Evolutionary conservation across 2,113 vertebrate genomes (phyloP), one percentile per base, ranked within the genome.

Genomic region (Tychaedon coryphoeus): DNA sequence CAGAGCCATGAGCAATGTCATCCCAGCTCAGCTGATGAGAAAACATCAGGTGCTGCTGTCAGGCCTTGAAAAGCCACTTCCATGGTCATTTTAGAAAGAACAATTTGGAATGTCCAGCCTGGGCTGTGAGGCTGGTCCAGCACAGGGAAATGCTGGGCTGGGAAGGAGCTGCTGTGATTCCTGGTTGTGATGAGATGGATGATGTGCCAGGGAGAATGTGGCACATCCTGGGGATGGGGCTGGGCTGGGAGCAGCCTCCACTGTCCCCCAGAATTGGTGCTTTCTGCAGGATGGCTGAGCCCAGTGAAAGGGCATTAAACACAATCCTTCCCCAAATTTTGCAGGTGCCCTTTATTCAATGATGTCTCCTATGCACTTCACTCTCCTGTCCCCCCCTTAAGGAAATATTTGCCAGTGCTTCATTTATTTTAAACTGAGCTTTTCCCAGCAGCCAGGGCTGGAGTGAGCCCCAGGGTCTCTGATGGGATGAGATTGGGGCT

Each of bases 1-100:
- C 92, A 88, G 92, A 95, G 94, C 88, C 90, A 80, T 15, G 38
- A 97, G 94, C 95, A 93, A 80, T 95, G 92, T 94, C 94, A 94
- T 70, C 74, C 58, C 82, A 78, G 93, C 92, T 74, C 90, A 40
- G 90, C 92, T 95, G 74, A 94, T 38, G 85, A 88, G 92, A 71
- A 43, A 48, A 36, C 85, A 74, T 93, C 78, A 71, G 78, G 29
- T 88, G 67, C 73, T 83, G 72, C 79, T 89, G 90, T 73, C 94
- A 80, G 56, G 18, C 58, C 75, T 83, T 12, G 26, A n/a, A 51
- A 61, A 88, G 69, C 34, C 65, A 5, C 79, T 64, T 8, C 79
- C 60, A 10, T 16, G 10, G 56, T 64, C 72, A 54, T 42, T 82
- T 34, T 1, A 8, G 43, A 93, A 85, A 78, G 36, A 61, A 18